Base-by-base conservation (phyloP, 2,113 vertebrate species). In the Pygoscelis adeliae region DNA sequence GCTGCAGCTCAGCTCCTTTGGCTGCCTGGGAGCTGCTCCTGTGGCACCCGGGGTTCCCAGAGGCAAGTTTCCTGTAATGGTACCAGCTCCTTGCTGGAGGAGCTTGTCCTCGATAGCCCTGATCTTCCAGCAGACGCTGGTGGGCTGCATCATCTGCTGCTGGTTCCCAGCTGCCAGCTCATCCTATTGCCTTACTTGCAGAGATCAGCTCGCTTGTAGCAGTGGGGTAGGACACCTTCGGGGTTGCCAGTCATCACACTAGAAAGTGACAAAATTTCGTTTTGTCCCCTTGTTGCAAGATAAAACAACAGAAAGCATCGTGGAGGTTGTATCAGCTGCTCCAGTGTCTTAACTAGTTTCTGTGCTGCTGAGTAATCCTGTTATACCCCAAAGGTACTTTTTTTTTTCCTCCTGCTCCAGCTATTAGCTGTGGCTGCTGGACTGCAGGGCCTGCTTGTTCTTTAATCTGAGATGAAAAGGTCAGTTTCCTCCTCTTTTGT, bases 161-260 rank as follows among this genome's bases (percentile, higher is more conserved):
- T 32, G 72, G 34, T 61, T 59, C 17, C 62, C 80, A 20, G 34
- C 44, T 58, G n/a, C 27, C 55, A 34, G 40, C 46, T 59, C 26
- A 18, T 20, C 63, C 56, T 4, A 0, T 15, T 42, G 9, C 70
- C 46, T 38, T 8, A 11, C 8, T 49, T 36, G 47, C 62, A 30
- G 40, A 4, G 5, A 5, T 6, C 26, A 19, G 47, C 72, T 44
- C 4, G 2, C 23, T 44, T 10, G 18, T 15, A 20, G 62, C 50
- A 22, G 32, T 0, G 1, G 44, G 38, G 6, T 20, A 0, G 0
- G 58, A 34, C 47, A 5, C 30, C 59, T 44, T 38, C 1, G 5
- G 32, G 27, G 62, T 5, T 47, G 18, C 18, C 42, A 6, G 34
- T 21, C 38, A 6, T 40, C 65, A 3, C 40, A 2, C 40, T 19